phyloP scores from a whole-genome alignment of 2,888 invertebrate species.

The Lithophane ornitopus region DNA sequence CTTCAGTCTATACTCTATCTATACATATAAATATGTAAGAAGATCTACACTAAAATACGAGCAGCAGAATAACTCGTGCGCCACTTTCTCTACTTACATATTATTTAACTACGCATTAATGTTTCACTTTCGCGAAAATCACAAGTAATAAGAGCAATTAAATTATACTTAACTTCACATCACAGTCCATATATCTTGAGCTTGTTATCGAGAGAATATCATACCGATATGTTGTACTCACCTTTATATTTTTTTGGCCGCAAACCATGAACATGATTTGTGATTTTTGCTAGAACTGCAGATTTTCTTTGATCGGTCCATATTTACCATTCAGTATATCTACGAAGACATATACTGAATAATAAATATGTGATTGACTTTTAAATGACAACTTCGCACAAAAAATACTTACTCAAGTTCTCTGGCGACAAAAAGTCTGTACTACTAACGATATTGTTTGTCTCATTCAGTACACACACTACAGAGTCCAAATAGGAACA shows the following conservation, averaged over 20 bases:
- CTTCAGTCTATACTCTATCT: not conserved
- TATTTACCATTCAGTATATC: constrained; percentile 9
- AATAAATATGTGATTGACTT: constrained; percentile 2
- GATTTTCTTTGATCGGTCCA: not conserved
- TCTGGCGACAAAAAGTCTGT: constrained; percentile 7
- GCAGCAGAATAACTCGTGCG: constrained; percentile 25
- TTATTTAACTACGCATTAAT: constrained; percentile 56
- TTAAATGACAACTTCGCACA: not conserved
- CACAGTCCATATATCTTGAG: not conserved
- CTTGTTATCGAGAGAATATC: constrained; percentile 2
- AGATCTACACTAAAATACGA: constrained; percentile 7
- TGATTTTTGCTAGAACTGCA: not conserved
- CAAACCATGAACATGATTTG: not conserved
- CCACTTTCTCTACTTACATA: constrained; percentile 58
- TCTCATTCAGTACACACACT: constrained; percentile 34
- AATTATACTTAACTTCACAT: constrained; percentile 30
- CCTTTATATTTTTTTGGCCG: not conserved
- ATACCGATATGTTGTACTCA: not conserved
- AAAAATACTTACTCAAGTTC: constrained; percentile 14
- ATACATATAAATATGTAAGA: constrained; percentile 1
- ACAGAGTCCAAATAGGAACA: constrained; percentile 43
- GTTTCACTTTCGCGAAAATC: constrained; percentile 70
- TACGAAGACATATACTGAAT: not conserved
- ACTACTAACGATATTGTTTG: constrained; percentile 50
- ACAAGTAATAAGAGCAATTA: constrained; percentile 34